Evolutionary conservation across 2,113 vertebrate species (phyloP).

Genomic region (Myiagra hebetior): DNA sequence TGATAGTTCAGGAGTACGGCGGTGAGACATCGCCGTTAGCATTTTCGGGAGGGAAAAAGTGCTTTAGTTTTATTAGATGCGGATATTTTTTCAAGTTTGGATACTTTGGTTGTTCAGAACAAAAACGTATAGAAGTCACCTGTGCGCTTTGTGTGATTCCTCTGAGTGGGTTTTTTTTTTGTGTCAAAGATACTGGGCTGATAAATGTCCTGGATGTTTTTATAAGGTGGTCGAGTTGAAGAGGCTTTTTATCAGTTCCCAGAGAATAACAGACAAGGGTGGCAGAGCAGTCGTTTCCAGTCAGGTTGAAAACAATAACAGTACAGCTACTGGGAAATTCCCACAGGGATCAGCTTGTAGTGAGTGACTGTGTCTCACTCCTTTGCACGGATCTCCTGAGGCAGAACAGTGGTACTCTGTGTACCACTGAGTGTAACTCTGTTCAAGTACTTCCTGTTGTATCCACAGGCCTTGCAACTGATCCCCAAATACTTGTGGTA

Average conservation of each 20-base stretch:
- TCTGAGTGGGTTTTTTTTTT: not conserved
- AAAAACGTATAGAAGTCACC: fast-evolving
- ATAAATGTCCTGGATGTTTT: fast-evolving
- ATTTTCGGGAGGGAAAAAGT: not conserved
- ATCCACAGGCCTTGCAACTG: not conserved
- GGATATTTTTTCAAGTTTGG: not conserved
- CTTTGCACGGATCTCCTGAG: not conserved
- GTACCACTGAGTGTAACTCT: not conserved
- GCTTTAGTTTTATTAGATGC: not conserved
- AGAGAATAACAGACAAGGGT: not conserved
- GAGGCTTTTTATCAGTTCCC: not conserved
- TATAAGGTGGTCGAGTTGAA: not conserved
- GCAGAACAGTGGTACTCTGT: not conserved
- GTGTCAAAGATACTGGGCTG: not conserved
- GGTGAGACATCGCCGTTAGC: fast-evolving
- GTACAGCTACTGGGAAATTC: not conserved
- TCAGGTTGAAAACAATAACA: not conserved
- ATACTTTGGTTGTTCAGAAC: not conserved
- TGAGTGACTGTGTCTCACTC: not conserved
- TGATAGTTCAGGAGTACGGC: not conserved
- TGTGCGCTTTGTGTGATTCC: fast-evolving
- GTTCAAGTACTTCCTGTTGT: not conserved
- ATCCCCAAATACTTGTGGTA: not conserved
- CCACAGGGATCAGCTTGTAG: not conserved
- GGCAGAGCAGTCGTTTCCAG: not conserved